Percentiles rank a stretch among this genome's conserved stretches.
Conservation (phyloP, 2,888 invertebrate genomes). For the Euplagia quadripunctaria region DNA sequence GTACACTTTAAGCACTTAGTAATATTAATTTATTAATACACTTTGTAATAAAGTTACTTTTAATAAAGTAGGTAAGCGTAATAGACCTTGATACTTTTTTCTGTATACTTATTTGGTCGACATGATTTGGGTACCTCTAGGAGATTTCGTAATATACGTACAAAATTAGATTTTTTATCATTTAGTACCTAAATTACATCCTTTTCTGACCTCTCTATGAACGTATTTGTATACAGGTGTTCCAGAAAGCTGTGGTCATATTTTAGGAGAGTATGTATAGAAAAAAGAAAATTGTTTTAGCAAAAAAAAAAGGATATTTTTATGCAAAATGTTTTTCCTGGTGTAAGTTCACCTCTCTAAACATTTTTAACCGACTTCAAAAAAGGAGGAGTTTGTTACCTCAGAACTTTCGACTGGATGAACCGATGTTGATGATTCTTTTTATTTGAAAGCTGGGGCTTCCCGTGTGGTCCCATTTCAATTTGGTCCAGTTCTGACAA, state of each 20-base stretch:
- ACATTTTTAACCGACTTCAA: no score
- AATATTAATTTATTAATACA: no score
- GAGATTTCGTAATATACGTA: not conserved
- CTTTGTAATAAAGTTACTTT: not conserved
- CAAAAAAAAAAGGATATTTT: not conserved
- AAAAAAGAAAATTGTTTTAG: not conserved
- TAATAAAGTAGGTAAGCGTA: not conserved
- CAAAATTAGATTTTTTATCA: constrained; percentile 1
- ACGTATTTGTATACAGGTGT: not conserved
- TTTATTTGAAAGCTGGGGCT: no score
- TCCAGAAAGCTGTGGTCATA: not conserved
- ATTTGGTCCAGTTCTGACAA: no score
- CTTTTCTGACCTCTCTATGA: not conserved
- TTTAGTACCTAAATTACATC: not conserved
- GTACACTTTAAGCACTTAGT: no score
- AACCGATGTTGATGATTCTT: no score
- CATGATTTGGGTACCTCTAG: not conserved
- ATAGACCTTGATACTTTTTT: not conserved
- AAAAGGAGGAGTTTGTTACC: no score
- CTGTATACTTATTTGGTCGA: not conserved
- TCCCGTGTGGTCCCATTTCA: no score
- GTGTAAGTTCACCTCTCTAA: no score
- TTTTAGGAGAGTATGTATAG: not conserved
- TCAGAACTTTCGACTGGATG: no score
- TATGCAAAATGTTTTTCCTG: no score